Conservation (phyloP, 30 jellyfish, hydroid and myxozoan species). For the Hydractinia echinata region DNA sequence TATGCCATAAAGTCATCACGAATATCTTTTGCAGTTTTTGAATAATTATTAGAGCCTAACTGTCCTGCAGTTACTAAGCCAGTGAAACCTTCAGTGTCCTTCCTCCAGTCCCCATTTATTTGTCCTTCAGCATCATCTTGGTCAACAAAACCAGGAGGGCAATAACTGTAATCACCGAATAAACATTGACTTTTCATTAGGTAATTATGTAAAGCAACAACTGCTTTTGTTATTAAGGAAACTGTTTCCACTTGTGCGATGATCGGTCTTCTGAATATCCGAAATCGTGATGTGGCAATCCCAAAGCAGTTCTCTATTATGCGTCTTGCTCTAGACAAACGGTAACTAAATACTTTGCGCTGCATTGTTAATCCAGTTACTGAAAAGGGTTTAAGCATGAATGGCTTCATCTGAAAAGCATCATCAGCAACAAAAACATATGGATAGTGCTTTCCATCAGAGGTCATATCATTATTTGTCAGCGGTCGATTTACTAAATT, state of each 20-base stretch:
- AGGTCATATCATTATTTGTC: too few relatives aligned
- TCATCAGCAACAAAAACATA: too few relatives aligned
- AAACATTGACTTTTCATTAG: conserved; percentile 14
- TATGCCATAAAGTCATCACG: conserved; percentile 20
- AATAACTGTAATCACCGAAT: conserved; percentile 10
- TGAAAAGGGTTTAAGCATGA: too few relatives aligned
- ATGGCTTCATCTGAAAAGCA: too few relatives aligned
- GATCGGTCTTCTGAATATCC: conserved; percentile 43
- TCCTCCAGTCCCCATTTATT: conserved; percentile 38
- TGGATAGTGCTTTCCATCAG: too few relatives aligned
- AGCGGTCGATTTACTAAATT: too few relatives aligned
- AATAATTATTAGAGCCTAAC: conserved; percentile 40
- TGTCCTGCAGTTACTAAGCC: conserved; percentile 25
- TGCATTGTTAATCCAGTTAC: too few relatives aligned
- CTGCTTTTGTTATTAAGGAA: conserved; percentile 32
- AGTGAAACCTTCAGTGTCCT: neutral
- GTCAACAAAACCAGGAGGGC: conserved; percentile 41
- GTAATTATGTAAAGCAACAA: conserved; percentile 45
- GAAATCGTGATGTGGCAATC: too few relatives aligned
- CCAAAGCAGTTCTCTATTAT: too few relatives aligned
- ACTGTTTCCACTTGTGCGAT: conserved; percentile 45
- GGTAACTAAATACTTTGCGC: too few relatives aligned
- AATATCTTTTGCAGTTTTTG: conserved; percentile 16
- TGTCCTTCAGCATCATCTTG: conserved; percentile 12
- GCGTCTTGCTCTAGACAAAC: too few relatives aligned